Conservation (phyloP, 2,797 vertebrate genomes). For the Microchirus variegatus region DNA sequence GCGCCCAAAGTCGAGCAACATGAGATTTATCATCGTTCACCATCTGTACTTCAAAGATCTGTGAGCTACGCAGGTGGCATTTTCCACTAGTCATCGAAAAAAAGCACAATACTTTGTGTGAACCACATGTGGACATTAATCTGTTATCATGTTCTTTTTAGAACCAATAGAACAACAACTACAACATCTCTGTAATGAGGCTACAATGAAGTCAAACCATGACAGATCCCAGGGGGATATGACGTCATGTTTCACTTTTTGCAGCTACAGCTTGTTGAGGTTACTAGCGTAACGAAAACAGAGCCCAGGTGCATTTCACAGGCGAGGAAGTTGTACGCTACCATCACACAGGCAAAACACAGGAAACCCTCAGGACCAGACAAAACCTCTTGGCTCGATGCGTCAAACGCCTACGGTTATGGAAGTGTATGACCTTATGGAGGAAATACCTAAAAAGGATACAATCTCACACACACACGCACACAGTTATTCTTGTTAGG, state of each 20-base stretch:
- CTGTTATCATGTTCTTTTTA: conserved; percentile 11
- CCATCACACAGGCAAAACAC: conserved; percentile 70
- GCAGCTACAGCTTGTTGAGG: conserved; percentile 65
- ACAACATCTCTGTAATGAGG: conserved; percentile 27
- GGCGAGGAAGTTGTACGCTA: conserved; percentile 66
- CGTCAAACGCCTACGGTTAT: conserved; percentile 60
- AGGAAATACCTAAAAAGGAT: conserved; percentile 54
- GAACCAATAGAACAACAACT: conserved; percentile 17
- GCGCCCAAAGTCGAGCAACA: neutral
- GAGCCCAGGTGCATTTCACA: conserved; percentile 80
- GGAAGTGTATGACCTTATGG: conserved; percentile 45
- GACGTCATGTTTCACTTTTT: conserved; percentile 47
- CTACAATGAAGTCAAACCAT: conserved; percentile 35
- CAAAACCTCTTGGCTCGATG: conserved; percentile 51
- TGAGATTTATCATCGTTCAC: neutral
- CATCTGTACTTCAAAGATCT: neutral
- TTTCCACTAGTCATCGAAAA: neutral
- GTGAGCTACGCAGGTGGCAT: conserved; percentile 16
- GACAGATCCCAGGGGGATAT: conserved; percentile 21
- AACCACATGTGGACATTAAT: conserved; percentile 6
- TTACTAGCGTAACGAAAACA: conserved; percentile 71
- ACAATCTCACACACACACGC: neutral
- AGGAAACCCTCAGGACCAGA: conserved; percentile 76
- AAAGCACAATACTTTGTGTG: neutral
- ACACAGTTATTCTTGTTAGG: too few species aligned